A percentile compares a stretch with the other conserved stretches of the same genome.
Conservation (phyloP, 2,888 invertebrate genomes). For the Mayetiola destructor region DNA sequence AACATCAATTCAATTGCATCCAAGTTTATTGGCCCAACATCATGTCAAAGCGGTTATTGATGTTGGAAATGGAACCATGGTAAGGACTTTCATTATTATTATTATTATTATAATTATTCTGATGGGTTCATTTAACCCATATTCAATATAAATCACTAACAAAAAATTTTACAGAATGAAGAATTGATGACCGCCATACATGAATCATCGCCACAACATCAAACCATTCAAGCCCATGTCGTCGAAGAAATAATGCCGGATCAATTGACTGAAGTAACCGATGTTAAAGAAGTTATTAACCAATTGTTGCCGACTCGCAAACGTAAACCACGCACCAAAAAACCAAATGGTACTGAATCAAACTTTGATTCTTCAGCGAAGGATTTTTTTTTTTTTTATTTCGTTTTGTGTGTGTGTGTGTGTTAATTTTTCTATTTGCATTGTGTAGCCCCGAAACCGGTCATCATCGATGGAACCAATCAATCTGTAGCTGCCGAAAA, state of each 20-base stretch:
- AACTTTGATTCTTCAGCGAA: constrained; percentile 12
- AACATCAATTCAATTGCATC: constrained; percentile 35
- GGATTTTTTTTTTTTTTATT: too few species aligned
- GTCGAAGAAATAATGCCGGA: constrained; percentile 24
- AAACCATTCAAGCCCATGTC: constrained; percentile 17
- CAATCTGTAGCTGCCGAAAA: constrained; percentile 17
- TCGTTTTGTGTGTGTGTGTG: background rate
- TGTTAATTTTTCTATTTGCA: background rate
- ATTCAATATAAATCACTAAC: background rate
- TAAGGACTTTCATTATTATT: constrained; percentile 3
- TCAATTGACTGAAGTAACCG: constrained; percentile 30
- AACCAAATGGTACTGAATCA: constrained; percentile 19
- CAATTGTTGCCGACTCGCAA: constrained; percentile 40
- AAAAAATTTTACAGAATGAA: constrained; percentile 14
- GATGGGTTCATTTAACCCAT: background rate
- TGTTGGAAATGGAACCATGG: constrained; percentile 20
- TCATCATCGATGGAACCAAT: constrained; percentile 17
- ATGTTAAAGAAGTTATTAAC: constrained; percentile 34
- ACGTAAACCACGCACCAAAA: constrained; percentile 40
- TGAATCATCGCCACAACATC: constrained; percentile 10
- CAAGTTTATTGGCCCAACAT: constrained; percentile 34
- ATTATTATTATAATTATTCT: constrained; percentile 17
- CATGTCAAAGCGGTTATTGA: constrained; percentile 28
- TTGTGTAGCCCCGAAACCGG: constrained; percentile 17
- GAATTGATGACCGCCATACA: constrained; percentile 32